Evolutionary conservation across 2,113 vertebrate species (phyloP), one percentile per base, ranked within the genome.

Genomic region (Bambusicola thoracicus): DNA sequence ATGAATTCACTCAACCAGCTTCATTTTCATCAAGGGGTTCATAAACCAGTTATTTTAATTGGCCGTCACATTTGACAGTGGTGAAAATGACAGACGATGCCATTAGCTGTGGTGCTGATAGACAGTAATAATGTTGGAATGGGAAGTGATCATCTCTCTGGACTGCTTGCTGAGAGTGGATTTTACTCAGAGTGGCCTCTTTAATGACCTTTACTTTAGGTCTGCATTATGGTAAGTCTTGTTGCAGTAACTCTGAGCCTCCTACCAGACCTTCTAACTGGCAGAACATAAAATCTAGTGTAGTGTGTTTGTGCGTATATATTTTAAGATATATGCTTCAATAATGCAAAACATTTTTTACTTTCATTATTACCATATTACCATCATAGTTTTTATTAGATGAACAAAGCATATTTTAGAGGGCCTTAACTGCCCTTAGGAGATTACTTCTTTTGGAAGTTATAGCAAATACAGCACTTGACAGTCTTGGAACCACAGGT

Each of bases 281-380:
- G 46, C 73, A 92, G 83, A 67, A 86, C 73, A 70, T 85, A 81
- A 43, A 88, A 55, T 29, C 16, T 13, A 56, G 56, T 90, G 24
- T 63, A 44, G 17, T 16, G 43, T 44, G 43, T 7, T 55, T 48
- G 46, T 12, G 46, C 24, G 21, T 48, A 29, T 25, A 69, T n/a
- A 19, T 86, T 77, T 92, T 84, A 79, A 83, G 61, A 53, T 25
- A 68, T 67, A 81, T 79, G 30, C 49, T 89, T 95, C 81, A 89
- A 79, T 92, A 90, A 89, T 87, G 59, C 90, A 90, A 75, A 74
- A 10, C 2, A 8, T 70, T 94, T 93, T 93, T 93, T 62, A 14
- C 43, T 83, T 78, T 74, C 13, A 30, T 81, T 93, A 72, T 85
- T 88, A 32, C 40, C 65, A 20, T 93, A 72, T 85, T 88, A 32